Evolutionary conservation across 1,140 invertebrate species (phyloP).

Genomic region (Hylaeus volcanicus): DNA sequence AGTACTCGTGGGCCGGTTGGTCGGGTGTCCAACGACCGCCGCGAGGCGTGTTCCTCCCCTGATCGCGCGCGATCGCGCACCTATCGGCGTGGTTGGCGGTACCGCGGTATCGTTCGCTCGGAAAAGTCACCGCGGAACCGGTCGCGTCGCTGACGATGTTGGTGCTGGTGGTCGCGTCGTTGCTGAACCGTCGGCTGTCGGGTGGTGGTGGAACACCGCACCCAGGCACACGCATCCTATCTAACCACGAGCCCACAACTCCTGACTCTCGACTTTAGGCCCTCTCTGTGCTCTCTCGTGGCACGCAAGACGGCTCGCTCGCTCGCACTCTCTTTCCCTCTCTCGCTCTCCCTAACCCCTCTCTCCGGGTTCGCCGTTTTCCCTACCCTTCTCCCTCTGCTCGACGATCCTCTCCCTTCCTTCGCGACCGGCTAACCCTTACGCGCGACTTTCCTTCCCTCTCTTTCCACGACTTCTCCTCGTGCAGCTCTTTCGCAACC

Average conservation of each 20-base stretch:
- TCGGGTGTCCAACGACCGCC: slow-evolving; percentile 18
- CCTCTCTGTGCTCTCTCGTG: slow-evolving; percentile 52
- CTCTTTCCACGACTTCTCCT: neutral
- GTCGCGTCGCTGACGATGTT: slow-evolving; percentile 19
- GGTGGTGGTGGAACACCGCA: slow-evolving; percentile 76
- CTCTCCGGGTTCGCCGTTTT: neutral
- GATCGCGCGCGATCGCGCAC: slow-evolving; percentile 7
- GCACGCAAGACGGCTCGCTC: slow-evolving; percentile 37
- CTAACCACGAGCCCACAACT: slow-evolving; percentile 75
- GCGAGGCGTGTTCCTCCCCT: slow-evolving; percentile 8
- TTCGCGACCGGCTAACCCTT: slow-evolving; percentile 1
- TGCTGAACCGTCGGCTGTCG: slow-evolving; percentile 58
- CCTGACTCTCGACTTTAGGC: slow-evolving; percentile 68
- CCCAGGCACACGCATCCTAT: slow-evolving; percentile 80
- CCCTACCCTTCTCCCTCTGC: neutral
- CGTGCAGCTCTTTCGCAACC: neutral
- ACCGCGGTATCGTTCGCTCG: neutral
- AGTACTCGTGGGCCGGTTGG: neutral
- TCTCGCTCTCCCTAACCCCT: neutral
- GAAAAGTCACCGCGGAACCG: neutral
- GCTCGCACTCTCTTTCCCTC: slow-evolving; percentile 4
- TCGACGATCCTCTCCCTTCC: neutral
- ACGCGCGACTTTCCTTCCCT: neutral
- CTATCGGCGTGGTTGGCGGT: neutral
- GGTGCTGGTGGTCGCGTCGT: slow-evolving; percentile 29